Conservation (phyloP, 2,797 vertebrate genomes). For the Allobates femoralis region DNA sequence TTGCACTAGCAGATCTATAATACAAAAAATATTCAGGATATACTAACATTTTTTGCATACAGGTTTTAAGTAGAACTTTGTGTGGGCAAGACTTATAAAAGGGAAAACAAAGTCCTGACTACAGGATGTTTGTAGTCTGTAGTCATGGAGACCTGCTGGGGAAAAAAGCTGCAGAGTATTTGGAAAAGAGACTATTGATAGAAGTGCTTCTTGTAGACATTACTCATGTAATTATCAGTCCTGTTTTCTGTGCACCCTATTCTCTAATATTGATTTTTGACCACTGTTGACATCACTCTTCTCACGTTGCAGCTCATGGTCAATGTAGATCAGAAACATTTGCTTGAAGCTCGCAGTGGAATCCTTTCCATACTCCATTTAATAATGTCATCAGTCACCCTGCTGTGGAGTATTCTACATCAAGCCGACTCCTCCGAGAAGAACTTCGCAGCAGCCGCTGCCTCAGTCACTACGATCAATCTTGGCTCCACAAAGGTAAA, state of each 20-base stretch:
- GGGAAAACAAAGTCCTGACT: no score
- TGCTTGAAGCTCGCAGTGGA: slow-evolving; percentile 92
- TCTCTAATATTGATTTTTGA: not conserved
- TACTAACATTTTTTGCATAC: not conserved
- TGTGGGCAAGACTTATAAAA: no score
- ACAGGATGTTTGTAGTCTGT: not conserved
- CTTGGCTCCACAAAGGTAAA: slow-evolving; percentile 96
- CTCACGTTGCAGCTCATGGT: slow-evolving; percentile 83
- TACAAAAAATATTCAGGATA: not conserved
- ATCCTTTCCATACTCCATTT: slow-evolving; percentile 96
- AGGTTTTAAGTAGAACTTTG: no score
- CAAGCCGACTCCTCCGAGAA: slow-evolving; percentile 92
- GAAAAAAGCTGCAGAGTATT: no score
- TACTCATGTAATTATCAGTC: not conserved
- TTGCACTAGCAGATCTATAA: no score
- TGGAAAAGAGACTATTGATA: not conserved
- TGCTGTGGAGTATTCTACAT: slow-evolving; percentile 93
- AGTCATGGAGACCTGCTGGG: not conserved
- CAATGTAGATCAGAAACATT: slow-evolving; percentile 93
- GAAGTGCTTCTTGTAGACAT: not conserved
- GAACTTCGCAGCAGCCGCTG: slow-evolving; percentile 82
- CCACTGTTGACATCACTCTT: not conserved
- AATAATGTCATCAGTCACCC: slow-evolving; percentile 97
- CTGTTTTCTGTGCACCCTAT: not conserved
- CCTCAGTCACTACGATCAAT: slow-evolving; percentile 92